Evolutionary conservation across 1,140 invertebrate species (phyloP), one percentile per base, ranked within the genome.

Genomic region (Ruditapes philippinarum): DNA sequence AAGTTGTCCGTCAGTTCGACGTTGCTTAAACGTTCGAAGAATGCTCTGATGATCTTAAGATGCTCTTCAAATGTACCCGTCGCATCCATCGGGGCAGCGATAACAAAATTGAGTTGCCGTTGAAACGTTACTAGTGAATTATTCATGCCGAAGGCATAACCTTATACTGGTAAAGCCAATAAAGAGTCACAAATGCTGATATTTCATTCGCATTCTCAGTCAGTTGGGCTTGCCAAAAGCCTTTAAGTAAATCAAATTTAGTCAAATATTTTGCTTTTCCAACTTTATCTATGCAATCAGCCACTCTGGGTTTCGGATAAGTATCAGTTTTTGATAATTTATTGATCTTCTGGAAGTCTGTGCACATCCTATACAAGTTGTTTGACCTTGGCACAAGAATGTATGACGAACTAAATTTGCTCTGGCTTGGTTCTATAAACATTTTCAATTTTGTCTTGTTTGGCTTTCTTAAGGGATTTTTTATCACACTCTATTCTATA

Each of bases 171-270:
- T 7, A 45, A 5, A 45, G 14, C 14, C 42, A 5, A 45, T 7
- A 45, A 5, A 57, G 49, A 0, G 70, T 90, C 1, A 78, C 73
- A 51, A 90, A 51, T 19, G 88, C 83, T 40, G 73, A 70, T 2
- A 90, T 65, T 42, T 57, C 11, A 40, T 70, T 85, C 1, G 88
- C 88, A 12, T 68, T 25, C 22, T 90, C 88, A 36, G 70, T 76
- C 19, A 89, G 42, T 7, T 5, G 42, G 14, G 14, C 42, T 45
- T 45, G 42, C 42, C 42, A 45, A 45, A 45, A 90, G 28, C 82
- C 82, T 33, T 86, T 86, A 22, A 86, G 25, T 1, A 90, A 36
- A 54, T 87, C 84, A 51, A 90, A 74, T 36, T 90, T 88, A 25
- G 57, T 51, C 36, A 45, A 5, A 45, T 7, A 45, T 45, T 45